These are phyloP conservation scores for Microplitis manilae DNA, from an alignment of 2,888 invertebrate species.

Conservation along the genomic window DNA sequence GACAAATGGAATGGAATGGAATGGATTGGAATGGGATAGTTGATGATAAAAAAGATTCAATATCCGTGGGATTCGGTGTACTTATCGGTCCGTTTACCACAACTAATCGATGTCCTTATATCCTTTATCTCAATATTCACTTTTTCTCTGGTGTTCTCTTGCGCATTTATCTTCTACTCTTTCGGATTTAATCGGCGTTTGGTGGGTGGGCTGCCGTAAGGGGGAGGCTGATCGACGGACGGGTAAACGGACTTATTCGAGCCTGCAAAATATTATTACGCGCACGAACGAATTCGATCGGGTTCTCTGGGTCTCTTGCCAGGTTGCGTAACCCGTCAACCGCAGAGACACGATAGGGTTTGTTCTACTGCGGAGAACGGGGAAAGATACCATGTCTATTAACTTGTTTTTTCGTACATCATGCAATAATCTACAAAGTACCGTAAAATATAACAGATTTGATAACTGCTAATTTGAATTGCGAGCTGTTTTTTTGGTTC, in stretches of 20 bases:
- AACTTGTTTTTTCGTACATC: neutral
- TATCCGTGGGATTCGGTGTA: neutral
- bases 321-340: constrained; percentile 68
- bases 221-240: constrained; percentile 47
- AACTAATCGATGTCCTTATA: constrained; percentile 25
- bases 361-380: neutral
- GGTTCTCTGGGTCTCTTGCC: constrained; percentile 56
- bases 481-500: too few species aligned
- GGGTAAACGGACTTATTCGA: constrained; percentile 67
- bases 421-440: neutral
- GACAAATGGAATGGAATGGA: neutral
- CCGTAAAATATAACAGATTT: too few species aligned
- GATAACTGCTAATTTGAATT: too few species aligned
- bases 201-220: neutral
- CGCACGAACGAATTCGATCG: constrained; percentile 67
- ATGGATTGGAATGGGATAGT: neutral
- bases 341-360: constrained; percentile 54
- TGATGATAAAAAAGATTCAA: neutral
- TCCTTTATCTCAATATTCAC: neutral
- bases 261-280: constrained; percentile 68
- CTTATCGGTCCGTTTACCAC: constrained; percentile 14
- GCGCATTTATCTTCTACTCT: neutral
- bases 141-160: neutral
- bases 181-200: neutral
- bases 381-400: constrained; percentile 10